Evolutionary conservation across 35 echinoderm and acorn worm genomes (phyloP), one percentile per base, ranked within the genome.

Genomic region (Strongylocentrotus purpuratus): DNA sequence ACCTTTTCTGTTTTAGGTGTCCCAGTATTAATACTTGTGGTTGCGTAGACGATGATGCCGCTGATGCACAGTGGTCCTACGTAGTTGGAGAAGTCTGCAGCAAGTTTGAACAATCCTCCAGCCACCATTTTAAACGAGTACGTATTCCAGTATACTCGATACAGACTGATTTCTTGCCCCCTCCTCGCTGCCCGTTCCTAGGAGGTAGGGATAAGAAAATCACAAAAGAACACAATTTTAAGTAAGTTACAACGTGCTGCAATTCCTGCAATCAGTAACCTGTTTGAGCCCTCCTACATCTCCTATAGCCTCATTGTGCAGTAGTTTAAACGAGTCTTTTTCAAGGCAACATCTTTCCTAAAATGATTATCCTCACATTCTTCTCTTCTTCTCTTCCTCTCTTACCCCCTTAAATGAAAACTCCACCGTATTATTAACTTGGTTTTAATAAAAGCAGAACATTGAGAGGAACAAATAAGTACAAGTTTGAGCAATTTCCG

Each of bases 61-160:
- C 94, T 95, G 85, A 98, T 93, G 15, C 95, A 94, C 0, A 99
- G 59, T 10, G 97, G 97, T 85, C 95, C 95, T 15, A 99, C 94
- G 65, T 97, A 96, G 32, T 85, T 94, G 1, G 95, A 93, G 22
- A 91, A 86, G 70, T 99, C 98, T 58, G 95, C 98, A 92, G 94
- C 94, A 13, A 99, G 94, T 55, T 99, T 99, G 61, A 99, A 46
- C 9, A 97, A 12, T 10, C 95, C 95, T 33, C 96, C 96, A 65
- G 70, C 46, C 17, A 86, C 31, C 45, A 97, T 60, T 33, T 47
- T 65, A 31, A 33, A 58, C 11, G 96, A 96, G 85, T 97, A 97
- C 0, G 95, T 96, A 12, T 95, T 94, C 13, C 86, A 31, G 86
- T 97, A 98, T 2, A 96, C 96, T 46, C 90, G 91, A 87, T 95